Evolutionary conservation across 2,797 vertebrate genomes (phyloP).

Genomic region (Sebastes cheni): DNA sequence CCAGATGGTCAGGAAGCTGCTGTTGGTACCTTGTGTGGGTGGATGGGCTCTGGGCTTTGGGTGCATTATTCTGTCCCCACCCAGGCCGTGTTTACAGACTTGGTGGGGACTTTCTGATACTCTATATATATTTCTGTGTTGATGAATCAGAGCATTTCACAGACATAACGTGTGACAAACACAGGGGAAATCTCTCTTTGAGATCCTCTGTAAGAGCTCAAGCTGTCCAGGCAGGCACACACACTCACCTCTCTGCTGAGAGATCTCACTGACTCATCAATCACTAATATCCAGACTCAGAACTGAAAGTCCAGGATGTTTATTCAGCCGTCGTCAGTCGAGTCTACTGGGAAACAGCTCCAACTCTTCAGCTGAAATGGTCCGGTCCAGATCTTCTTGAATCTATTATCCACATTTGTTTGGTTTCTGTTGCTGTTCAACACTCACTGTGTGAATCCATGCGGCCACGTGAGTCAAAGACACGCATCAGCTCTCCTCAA

Average conservation of each 20-base stretch:
- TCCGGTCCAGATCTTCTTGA: not conserved
- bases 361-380: not conserved
- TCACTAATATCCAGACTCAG: constrained; percentile 14
- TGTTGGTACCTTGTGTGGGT: not conserved
- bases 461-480: constrained; percentile 12
- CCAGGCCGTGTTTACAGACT: not conserved
- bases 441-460: not conserved
- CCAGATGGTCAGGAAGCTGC: not conserved
- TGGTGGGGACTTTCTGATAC: constrained; percentile 29
- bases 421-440: not conserved
- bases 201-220: not conserved
- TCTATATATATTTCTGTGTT: constrained; percentile 52
- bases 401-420: not conserved
- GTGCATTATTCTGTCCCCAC: not conserved
- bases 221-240: not conserved
- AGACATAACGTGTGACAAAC: constrained; percentile 36
- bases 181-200: not conserved
- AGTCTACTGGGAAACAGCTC: not conserved
- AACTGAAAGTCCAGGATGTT: not conserved
- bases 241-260: constrained; percentile 39
- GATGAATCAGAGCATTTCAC: constrained; percentile 57
- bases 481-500: constrained; percentile 14
- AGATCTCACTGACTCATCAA: constrained; percentile 11
- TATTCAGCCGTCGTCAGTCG: not conserved
- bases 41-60: not conserved